Evolutionary conservation across 2,888 invertebrate species (phyloP).

Genomic region (Halocaridina rubra): DNA sequence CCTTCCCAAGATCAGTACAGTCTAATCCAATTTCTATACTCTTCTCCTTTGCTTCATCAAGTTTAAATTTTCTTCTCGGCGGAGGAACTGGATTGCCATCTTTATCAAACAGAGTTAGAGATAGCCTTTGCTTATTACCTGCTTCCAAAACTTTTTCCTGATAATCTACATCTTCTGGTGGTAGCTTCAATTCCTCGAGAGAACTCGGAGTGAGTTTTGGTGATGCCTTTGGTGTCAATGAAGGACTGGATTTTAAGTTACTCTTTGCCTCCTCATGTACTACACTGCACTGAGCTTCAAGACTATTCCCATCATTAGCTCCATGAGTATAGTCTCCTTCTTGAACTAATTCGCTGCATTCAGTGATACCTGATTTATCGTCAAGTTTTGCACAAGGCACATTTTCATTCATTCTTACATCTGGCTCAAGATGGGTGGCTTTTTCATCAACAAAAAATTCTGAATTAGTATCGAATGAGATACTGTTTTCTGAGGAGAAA

Average conservation of each 20-base stretch:
- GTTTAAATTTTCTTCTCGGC: slow-evolving; percentile 68
- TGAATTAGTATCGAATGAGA: slow-evolving; percentile 4
- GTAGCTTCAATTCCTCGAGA: slow-evolving; percentile 7
- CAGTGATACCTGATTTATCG: neutral
- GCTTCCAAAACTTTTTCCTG: neutral
- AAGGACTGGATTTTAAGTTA: slow-evolving; percentile 26
- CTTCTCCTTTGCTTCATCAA: slow-evolving; percentile 5
- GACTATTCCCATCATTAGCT: neutral
- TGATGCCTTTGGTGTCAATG: slow-evolving; percentile 18
- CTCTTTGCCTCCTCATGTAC: slow-evolving; percentile 7
- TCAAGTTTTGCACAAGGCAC: slow-evolving; percentile 16
- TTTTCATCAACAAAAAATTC: slow-evolving; percentile 67
- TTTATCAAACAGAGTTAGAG: slow-evolving; percentile 73
- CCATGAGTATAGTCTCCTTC: neutral
- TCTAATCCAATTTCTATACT: neutral
- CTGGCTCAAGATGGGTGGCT: slow-evolving; percentile 64
- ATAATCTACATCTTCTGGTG: neutral
- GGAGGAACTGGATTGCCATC: slow-evolving; percentile 73
- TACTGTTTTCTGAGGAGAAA: slow-evolving; percentile 42
- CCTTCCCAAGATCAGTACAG: neutral
- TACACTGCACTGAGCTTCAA: no score
- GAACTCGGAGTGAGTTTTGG: slow-evolving; percentile 46
- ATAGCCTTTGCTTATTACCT: slow-evolving; percentile 18
- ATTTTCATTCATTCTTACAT: slow-evolving; percentile 7
- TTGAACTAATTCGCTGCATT: neutral